A percentile compares a stretch with the other conserved stretches of the same genome.
These are phyloP conservation scores for Micrastur ruficollis DNA, from an alignment of 2,797 vertebrate genomes.

Conservation along the genomic window DNA sequence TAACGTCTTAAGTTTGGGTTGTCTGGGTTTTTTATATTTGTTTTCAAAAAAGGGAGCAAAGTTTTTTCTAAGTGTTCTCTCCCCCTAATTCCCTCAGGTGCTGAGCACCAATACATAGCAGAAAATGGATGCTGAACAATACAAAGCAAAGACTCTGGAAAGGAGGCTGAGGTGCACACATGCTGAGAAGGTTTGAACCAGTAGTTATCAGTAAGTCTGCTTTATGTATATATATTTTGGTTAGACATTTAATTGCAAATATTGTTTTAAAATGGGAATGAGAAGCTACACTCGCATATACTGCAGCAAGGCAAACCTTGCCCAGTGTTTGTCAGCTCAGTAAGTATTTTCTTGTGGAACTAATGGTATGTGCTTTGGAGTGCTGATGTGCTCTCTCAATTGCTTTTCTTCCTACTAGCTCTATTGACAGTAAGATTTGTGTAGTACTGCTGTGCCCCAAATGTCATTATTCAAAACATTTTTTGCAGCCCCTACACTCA, in stretches of 20 bases:
- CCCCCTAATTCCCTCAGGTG: neutral
- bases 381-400: neutral
- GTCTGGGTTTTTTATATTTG: neutral
- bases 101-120: neutral
- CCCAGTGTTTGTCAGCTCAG: neutral
- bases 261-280: neutral
- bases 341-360: neutral
- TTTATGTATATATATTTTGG: neutral
- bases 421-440: constrained; percentile 8
- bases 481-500: neutral
- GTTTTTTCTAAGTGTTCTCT: neutral
- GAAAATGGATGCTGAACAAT: neutral
- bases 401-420: constrained; percentile 6
- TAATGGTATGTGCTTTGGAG: neutral
- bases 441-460: neutral
- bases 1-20: neutral
- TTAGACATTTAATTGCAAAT: neutral
- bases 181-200: neutral
- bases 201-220: neutral
- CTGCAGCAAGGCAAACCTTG: neutral
- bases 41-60: neutral
- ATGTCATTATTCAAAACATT: neutral
- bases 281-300: neutral
- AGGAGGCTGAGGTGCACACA: neutral
- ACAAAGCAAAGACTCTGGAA: neutral